phyloP scores from a whole-genome alignment of 2,797 vertebrate species.

The Pseudochromis fuscus region DNA sequence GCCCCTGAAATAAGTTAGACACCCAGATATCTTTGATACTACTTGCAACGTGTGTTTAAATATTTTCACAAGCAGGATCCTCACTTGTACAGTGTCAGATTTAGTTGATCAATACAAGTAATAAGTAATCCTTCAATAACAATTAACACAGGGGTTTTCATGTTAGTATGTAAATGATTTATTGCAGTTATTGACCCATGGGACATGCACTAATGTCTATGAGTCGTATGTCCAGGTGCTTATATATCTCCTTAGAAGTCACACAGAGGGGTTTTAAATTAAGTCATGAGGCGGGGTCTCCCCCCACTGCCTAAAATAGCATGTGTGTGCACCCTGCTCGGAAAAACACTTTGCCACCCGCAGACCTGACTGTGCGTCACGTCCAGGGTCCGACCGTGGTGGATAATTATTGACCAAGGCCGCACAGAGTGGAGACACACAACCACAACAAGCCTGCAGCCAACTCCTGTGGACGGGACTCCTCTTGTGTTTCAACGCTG shows the following conservation, averaged over 20 bases:
- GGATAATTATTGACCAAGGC: constrained; percentile 73
- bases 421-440: neutral
- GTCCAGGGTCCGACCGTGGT: constrained; percentile 54
- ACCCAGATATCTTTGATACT: too few species aligned
- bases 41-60: too few species aligned
- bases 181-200: too few species aligned
- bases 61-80: too few species aligned
- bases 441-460: neutral
- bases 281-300: constrained; percentile 43
- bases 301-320: constrained; percentile 56
- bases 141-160: too few species aligned
- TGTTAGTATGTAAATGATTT: too few species aligned
- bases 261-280: constrained; percentile 2
- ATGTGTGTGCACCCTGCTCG: constrained; percentile 7
- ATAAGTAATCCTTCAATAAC: too few species aligned
- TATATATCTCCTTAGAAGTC: constrained; percentile 10
- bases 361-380: constrained; percentile 22
- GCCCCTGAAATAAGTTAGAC: too few species aligned
- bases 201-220: too few species aligned
- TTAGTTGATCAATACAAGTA: too few species aligned
- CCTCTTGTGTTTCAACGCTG: neutral
- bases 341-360: constrained; percentile 2
- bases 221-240: neutral
- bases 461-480: neutral
- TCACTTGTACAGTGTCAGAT: too few species aligned